phyloP scores from a whole-genome alignment of 2,113 vertebrate species.

The Takifugu bimaculatus region DNA sequence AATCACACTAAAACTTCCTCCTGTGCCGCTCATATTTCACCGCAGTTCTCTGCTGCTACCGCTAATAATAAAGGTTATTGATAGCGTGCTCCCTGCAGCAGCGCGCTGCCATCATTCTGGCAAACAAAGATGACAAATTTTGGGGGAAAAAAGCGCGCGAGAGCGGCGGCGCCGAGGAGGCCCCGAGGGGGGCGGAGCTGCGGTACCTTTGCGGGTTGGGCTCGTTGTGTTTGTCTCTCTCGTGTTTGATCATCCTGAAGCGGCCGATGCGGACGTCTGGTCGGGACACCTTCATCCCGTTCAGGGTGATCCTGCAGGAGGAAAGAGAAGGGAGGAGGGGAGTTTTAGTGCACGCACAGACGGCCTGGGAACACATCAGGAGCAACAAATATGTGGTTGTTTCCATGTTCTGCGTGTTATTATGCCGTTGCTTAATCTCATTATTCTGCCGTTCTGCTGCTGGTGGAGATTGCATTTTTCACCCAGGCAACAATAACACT shows the following conservation, averaged over 20 bases:
- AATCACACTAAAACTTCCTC: too few relatives aligned
- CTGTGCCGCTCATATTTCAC: constrained; percentile 2
- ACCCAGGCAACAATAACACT: too few relatives aligned
- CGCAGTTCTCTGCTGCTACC: neutral
- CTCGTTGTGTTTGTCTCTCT: constrained; percentile 98
- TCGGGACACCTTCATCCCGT: constrained; percentile 98
- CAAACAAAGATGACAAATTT: constrained; percentile 22
- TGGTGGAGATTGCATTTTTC: too few relatives aligned
- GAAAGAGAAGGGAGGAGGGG: constrained; percentile 20
- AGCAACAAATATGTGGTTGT: too few relatives aligned
- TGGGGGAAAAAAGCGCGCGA: constrained; percentile 2
- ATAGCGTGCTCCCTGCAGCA: constrained; percentile 4
- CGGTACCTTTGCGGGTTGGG: constrained; percentile 96
- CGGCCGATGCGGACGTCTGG: constrained; percentile 95
- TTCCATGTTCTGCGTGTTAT: neutral
- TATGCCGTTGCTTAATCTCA: neutral
- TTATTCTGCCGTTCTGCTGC: neutral
- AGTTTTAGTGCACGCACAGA: neutral
- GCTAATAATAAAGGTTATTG: constrained; percentile 25
- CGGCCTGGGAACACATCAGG: too few relatives aligned
- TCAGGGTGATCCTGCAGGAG: constrained; percentile 88
- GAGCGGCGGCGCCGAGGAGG: constrained; percentile 28
- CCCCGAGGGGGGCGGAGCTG: constrained; percentile 32
- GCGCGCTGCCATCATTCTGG: neutral
- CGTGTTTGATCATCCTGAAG: constrained; percentile 99